phyloP scores from a whole-genome alignment of 2,888 invertebrate species.

The Leptopilina myrica region DNA sequence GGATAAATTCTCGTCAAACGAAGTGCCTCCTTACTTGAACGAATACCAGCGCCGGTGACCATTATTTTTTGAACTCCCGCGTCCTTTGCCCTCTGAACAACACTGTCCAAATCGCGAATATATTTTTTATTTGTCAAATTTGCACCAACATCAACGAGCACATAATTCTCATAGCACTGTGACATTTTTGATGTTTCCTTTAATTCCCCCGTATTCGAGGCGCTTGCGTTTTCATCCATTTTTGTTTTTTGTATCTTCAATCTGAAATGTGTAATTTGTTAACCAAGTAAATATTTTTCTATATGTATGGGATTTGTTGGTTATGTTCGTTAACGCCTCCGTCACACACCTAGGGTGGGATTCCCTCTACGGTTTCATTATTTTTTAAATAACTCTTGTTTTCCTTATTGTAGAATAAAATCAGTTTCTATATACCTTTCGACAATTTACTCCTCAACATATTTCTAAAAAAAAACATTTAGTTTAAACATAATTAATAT shows the following conservation, averaged over 20 bases:
- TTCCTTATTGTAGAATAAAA: no score
- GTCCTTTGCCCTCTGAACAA: slow-evolving; percentile 94
- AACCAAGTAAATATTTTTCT: no score
- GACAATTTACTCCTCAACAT: no score
- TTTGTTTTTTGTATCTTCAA: slow-evolving; percentile 58
- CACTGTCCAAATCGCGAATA: slow-evolving; percentile 93
- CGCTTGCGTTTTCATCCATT: slow-evolving; percentile 60
- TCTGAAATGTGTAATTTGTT: slow-evolving; percentile 58
- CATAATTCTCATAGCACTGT: slow-evolving; percentile 93
- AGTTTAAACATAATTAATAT: no score
- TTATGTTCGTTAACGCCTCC: no score
- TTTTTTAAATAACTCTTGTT: no score
- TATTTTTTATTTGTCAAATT: slow-evolving; percentile 97
- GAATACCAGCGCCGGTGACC: slow-evolving; percentile 94
- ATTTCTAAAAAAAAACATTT: no score
- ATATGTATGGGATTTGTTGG: no score
- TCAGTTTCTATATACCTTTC: no score
- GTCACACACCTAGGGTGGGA: no score
- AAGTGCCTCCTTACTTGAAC: slow-evolving; percentile 93
- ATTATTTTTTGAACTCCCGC: slow-evolving; percentile 96
- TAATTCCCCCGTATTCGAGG: slow-evolving; percentile 46
- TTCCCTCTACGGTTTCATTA: no score
- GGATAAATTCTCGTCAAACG: slow-evolving; percentile 93
- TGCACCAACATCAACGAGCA: slow-evolving; percentile 94
- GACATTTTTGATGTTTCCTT: slow-evolving; percentile 79